Evolutionary conservation across 2,888 invertebrate species (phyloP), one percentile per base, ranked within the genome.

Genomic region (Monopis laevigella): DNA sequence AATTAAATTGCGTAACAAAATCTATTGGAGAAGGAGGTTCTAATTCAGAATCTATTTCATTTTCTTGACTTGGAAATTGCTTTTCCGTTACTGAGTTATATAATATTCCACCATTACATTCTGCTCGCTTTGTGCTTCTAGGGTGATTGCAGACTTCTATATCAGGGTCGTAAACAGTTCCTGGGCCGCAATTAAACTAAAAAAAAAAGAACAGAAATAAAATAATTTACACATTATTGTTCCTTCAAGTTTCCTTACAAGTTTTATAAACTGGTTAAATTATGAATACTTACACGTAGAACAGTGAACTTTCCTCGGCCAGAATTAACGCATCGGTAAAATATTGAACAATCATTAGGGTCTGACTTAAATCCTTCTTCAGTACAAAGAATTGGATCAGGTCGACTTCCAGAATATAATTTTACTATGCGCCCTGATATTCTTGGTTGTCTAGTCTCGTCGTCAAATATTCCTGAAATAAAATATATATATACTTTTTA

Each of bases 291-390:
- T 56, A 81, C 78, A 52, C 78, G 71, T 50, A 84, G 87, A 10
- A 86, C 78, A 5, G 82, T 84, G 46, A 83, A 78, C 48, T 70
- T 77, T 30, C 77, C 75, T 43, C 71, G 71, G 43, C 83, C 82
- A 56, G 84, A 84, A 51, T 83, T 78, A 12, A 89, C 84, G 51
- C 93, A 93, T 54, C 91, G 83, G 59, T 91, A 91, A 68, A 91
- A 93, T 40, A 84, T 72, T 38, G 82, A 78, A 57, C 93, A 93
- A 56, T 90, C 84, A n/a, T 60, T 59, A n/a, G 86, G 83, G 59
- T 92, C 90, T 1, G 84, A 81, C 59, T 86, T 84, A 48, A 89
- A 89, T 14, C 92, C 93, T 64, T 90, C 90, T 13, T 77, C 67
- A 2, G 68, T 66, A 55, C 91, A 91, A 19, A 69, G 58, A 48